These are phyloP conservation scores for Xestobium rufovillosum DNA, from an alignment of 2,888 invertebrate species.

Conservation along the genomic window DNA sequence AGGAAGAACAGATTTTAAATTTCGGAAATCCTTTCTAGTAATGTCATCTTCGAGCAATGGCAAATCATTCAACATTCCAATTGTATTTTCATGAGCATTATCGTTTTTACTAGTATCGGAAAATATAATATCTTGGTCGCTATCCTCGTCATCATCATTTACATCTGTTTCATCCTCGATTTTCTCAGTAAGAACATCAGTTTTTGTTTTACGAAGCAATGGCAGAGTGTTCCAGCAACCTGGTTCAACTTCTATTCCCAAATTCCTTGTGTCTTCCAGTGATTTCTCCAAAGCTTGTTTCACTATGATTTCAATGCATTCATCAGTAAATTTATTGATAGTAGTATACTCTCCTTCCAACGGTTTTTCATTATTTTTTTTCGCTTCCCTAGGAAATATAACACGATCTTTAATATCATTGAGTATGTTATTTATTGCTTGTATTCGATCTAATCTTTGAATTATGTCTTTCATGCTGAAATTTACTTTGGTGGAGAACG, in stretches of 20 bases:
- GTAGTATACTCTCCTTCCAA: neutral
- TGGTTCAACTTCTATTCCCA: neutral
- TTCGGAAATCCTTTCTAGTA: slow-evolving; percentile 8
- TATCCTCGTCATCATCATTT: neutral
- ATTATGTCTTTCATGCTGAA: slow-evolving; percentile 11
- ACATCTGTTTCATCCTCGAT: slow-evolving; percentile 1
- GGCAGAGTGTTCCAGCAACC: neutral
- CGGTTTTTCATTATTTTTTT: neutral
- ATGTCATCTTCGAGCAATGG: no score
- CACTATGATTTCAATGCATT: no score
- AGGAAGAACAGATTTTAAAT: slow-evolving; percentile 2
- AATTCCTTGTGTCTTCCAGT: neutral
- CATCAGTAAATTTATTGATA: neutral
- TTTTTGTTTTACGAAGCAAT: slow-evolving; percentile 4
- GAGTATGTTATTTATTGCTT: slow-evolving; percentile 6
- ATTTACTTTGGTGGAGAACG: slow-evolving; percentile 10
- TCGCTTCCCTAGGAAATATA: slow-evolving; percentile 1
- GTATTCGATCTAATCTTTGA: slow-evolving; percentile 7
- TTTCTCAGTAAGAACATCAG: slow-evolving; percentile 1
- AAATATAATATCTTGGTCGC: neutral
- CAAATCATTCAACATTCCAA: slow-evolving; percentile 5
- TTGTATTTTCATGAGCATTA: neutral
- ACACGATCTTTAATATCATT: slow-evolving; percentile 1
- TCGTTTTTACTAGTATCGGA: neutral
- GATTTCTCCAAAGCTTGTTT: neutral